phyloP scores from a whole-genome alignment of 1,140 invertebrate species.

The Lucilia cuprina region DNA sequence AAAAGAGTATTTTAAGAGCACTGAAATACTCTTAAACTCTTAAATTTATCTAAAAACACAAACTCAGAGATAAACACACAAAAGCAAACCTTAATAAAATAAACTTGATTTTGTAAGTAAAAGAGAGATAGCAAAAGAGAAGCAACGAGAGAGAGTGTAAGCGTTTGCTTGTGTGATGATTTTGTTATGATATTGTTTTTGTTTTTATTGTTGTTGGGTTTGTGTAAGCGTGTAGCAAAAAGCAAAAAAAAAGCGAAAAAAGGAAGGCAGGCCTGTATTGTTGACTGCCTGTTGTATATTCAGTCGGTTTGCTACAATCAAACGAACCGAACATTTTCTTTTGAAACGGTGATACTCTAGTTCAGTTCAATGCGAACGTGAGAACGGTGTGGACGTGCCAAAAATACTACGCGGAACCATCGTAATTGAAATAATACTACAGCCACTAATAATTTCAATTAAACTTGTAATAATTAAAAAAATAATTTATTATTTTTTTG shows the following conservation, averaged over 20 bases:
- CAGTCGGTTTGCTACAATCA: slow-evolving; percentile 42
- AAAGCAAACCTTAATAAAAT: no score
- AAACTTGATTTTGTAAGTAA: neutral
- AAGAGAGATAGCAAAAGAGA: neutral
- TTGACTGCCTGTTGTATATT: slow-evolving; percentile 36
- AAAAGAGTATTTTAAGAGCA: neutral
- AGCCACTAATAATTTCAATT: neutral
- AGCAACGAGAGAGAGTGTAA: neutral
- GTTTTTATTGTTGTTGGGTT: neutral
- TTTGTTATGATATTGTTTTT: neutral
- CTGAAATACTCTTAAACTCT: no score
- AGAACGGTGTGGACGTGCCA: slow-evolving; percentile 54
- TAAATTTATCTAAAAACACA: no score
- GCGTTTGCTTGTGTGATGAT: neutral
- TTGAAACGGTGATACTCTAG: slow-evolving; percentile 30
- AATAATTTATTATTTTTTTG: neutral
- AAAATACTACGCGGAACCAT: slow-evolving; percentile 38
- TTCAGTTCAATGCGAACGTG: slow-evolving; percentile 55
- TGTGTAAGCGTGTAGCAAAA: neutral
- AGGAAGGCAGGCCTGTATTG: slow-evolving; percentile 4
- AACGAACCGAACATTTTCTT: slow-evolving; percentile 37
- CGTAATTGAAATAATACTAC: slow-evolving; percentile 23
- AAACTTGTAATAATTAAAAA: neutral
- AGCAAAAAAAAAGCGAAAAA: no score
- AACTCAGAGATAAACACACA: no score